Evolutionary conservation across 2,113 vertebrate genomes (phyloP).

Genomic region (Muntiacus reevesi): DNA sequence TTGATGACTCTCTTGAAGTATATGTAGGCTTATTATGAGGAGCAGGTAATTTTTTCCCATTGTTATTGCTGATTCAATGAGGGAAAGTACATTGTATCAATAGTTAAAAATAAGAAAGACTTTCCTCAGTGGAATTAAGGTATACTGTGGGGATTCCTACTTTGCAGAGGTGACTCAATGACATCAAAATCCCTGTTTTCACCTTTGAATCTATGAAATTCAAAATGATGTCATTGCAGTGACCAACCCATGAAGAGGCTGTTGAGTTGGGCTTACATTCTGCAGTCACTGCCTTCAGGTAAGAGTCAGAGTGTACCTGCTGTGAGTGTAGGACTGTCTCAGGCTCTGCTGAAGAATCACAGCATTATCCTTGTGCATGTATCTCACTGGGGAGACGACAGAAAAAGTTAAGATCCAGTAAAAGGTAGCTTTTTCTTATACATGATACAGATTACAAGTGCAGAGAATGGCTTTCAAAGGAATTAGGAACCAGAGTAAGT

Average conservation of each 20-base stretch:
- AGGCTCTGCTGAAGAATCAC: neutral
- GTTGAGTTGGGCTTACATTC: neutral
- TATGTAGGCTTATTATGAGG: neutral
- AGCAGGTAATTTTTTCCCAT: neutral
- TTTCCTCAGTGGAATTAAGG: conserved; percentile 15
- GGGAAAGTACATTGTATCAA: neutral
- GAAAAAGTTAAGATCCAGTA: neutral
- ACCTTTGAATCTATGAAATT: neutral
- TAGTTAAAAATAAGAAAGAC: conserved; percentile 31
- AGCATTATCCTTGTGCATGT: neutral
- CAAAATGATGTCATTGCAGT: neutral
- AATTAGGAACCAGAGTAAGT: neutral
- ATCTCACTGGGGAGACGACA: neutral
- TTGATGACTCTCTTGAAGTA: conserved; percentile 43
- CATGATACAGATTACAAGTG: neutral
- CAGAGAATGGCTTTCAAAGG: neutral
- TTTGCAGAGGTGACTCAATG: conserved; percentile 5
- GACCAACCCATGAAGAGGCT: neutral
- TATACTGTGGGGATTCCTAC: neutral
- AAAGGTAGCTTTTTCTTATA: neutral
- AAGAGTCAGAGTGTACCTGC: neutral
- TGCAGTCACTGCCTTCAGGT: neutral
- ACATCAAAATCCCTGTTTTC: neutral
- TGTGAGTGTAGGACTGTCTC: neutral
- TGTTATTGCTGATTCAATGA: conserved; percentile 10